Percentiles rank a stretch among this genome's conserved stretches.
These are phyloP conservation scores for Pelodiscus sinensis DNA, from an alignment of 2,113 vertebrate species.

Conservation along the genomic window DNA sequence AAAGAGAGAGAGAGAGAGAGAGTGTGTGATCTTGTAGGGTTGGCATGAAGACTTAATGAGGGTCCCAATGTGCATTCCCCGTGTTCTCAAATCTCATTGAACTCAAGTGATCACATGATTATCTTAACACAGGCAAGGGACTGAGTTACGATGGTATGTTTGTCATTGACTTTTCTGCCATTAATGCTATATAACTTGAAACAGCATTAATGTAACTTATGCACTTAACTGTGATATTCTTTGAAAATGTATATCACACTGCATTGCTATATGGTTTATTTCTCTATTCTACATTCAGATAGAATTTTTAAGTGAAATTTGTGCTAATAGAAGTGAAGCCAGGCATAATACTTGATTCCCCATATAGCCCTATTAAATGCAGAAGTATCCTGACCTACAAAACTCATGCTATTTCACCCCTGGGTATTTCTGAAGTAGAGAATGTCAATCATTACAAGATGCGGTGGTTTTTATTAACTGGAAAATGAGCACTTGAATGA, in stretches of 20 bases:
- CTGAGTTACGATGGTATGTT: not conserved
- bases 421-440: not conserved
- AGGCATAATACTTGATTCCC: not conserved
- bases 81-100: not conserved
- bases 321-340: not conserved
- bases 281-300: not conserved
- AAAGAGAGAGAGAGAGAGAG: no score
- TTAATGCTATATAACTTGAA: not conserved
- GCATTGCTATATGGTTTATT: not conserved
- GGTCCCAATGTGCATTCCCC: no score
- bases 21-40: not conserved
- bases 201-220: not conserved
- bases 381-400: not conserved
- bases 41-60: not conserved
- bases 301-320: not conserved
- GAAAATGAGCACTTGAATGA: not conserved
- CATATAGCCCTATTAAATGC: not conserved
- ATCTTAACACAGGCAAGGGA: not conserved
- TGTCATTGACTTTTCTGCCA: not conserved
- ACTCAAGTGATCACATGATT: not conserved
- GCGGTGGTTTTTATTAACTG: not conserved
- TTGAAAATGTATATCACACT: not conserved
- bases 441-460: accelerated
- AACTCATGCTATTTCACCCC: not conserved
- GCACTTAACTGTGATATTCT: not conserved